Evolutionary conservation across 2,888 invertebrate genomes (phyloP).

Genomic region (Eudasyphora cyanicolor): DNA sequence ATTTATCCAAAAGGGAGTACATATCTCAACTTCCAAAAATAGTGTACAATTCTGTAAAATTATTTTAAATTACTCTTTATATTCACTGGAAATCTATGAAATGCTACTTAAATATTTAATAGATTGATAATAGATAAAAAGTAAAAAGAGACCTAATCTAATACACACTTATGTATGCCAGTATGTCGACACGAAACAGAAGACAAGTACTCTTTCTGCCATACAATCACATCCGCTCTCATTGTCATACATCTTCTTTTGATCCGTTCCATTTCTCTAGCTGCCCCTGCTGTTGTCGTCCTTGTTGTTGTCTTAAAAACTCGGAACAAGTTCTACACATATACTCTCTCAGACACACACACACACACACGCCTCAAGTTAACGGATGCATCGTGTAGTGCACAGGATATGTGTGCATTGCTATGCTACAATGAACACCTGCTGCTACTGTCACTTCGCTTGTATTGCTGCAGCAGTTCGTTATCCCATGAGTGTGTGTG

Average conservation of each 20-base stretch:
- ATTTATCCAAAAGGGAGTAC: too few relatives aligned
- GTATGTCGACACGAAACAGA: background rate
- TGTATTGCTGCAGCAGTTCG: background rate
- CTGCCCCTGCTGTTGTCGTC: too few relatives aligned
- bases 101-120: too few relatives aligned
- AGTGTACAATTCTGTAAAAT: too few relatives aligned
- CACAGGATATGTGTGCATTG: slow-evolving; percentile 49
- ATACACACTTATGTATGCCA: background rate
- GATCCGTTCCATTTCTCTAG: background rate
- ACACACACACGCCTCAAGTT: slow-evolving; percentile 45
- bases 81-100: too few relatives aligned
- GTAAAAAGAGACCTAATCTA: too few relatives aligned
- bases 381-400: slow-evolving; percentile 60
- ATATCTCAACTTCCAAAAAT: too few relatives aligned
- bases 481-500: background rate
- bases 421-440: slow-evolving; percentile 1
- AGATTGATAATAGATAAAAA: too few relatives aligned
- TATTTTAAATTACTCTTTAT: too few relatives aligned
- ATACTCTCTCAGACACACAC: too few relatives aligned
- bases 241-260: background rate
- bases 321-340: slow-evolving; percentile 34
- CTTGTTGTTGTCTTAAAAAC: background rate
- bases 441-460: too few relatives aligned
- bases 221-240: background rate
- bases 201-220: background rate